These are phyloP conservation scores for Myripristis murdjan DNA, from an alignment of 2,797 vertebrate species.

Conservation along the genomic window DNA sequence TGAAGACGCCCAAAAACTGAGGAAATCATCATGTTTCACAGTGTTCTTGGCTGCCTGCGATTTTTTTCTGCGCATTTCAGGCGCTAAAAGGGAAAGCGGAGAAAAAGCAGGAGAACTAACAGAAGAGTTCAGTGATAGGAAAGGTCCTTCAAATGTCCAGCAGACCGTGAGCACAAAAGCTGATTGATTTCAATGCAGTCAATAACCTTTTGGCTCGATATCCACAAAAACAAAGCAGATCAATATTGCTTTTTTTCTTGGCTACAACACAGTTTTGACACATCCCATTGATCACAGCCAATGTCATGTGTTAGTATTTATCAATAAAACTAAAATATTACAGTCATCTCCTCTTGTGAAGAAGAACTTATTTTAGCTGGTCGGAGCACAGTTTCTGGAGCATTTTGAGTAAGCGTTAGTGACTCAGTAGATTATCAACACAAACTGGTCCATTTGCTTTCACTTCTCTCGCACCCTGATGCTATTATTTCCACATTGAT, in stretches of 20 bases:
- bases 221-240: not conserved
- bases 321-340: not conserved
- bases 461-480: not conserved
- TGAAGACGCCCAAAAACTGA: not conserved
- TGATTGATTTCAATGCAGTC: slow-evolving; percentile 11
- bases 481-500: not conserved
- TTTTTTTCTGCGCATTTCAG: slow-evolving; percentile 40
- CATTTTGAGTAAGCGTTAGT: not conserved
- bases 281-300: not conserved
- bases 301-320: not conserved
- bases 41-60: slow-evolving; percentile 29
- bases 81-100: slow-evolving; percentile 33
- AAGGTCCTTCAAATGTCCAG: slow-evolving; percentile 3
- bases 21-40: slow-evolving; percentile 38
- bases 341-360: not conserved
- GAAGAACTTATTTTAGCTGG: not conserved
- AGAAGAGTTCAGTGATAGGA: slow-evolving; percentile 6
- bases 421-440: not conserved
- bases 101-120: slow-evolving; percentile 7
- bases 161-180: not conserved
- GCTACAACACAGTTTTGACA: not conserved
- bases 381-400: not conserved
- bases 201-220: slow-evolving; percentile 33
- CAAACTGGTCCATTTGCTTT: no score
- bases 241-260: not conserved